Conservation (phyloP, 2,113 vertebrate species). For the Eubucco bourcierii region DNA sequence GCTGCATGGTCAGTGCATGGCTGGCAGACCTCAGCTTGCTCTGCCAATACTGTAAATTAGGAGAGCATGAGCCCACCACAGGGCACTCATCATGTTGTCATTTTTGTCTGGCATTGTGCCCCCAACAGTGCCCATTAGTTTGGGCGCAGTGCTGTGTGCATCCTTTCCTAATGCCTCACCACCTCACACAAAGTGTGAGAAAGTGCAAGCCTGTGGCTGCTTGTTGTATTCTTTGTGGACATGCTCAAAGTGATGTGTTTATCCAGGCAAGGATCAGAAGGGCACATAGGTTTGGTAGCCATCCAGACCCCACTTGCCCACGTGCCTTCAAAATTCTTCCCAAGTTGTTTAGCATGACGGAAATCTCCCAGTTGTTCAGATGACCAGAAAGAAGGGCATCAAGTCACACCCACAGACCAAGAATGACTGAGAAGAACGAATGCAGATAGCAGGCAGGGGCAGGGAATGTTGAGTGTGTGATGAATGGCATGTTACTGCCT, state of each 20-base stretch:
- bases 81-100: not conserved
- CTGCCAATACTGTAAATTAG: not conserved
- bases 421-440: not conserved
- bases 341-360: rapidly evolving
- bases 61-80: not conserved
- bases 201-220: not conserved
- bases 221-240: not conserved
- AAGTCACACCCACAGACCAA: not conserved
- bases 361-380: not conserved
- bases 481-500: not conserved
- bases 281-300: not conserved
- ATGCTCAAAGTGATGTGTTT: not conserved
- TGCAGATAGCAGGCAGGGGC: not conserved
- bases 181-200: too few relatives aligned
- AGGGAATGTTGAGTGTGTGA: not conserved
- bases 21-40: not conserved
- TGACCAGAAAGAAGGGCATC: not conserved
- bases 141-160: not conserved
- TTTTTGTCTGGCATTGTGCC: not conserved
- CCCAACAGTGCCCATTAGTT: not conserved
- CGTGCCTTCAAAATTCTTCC: not conserved
- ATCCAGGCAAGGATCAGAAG: not conserved
- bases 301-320: not conserved
- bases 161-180: not conserved
- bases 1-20: not conserved